Evolutionary conservation across 2,113 vertebrate species (phyloP).

Genomic region (Cygnus buccinator): DNA sequence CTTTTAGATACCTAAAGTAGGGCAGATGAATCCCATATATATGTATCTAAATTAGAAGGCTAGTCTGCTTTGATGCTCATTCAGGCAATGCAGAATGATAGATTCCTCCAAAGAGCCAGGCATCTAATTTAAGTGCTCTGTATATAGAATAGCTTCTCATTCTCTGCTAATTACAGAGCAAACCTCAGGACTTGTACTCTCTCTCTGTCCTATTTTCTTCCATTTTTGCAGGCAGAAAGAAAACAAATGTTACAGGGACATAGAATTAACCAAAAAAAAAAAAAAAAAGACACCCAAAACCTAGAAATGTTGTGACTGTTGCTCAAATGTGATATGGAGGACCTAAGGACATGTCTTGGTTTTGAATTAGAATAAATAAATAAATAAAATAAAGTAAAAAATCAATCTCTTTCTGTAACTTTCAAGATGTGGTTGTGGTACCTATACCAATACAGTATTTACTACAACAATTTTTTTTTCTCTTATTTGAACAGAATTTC

Average conservation of each 20-base stretch:
- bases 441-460: not conserved
- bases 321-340: not conserved
- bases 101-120: slow-evolving; percentile 15
- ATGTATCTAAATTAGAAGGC: slow-evolving; percentile 17
- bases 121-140: slow-evolving; percentile 10
- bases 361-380: not conserved
- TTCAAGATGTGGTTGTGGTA: not conserved
- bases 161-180: slow-evolving; percentile 33
- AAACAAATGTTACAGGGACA: not conserved
- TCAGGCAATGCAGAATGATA: not conserved
- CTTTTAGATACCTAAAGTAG: slow-evolving; percentile 24
- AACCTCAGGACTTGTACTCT: slow-evolving; percentile 14
- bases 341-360: not conserved
- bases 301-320: not conserved
- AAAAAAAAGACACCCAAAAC: not conserved
- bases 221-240: not conserved
- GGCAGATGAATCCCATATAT: slow-evolving; percentile 35
- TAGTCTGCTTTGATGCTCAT: slow-evolving; percentile 5
- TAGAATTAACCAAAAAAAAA: not conserved
- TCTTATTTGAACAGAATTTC: not conserved
- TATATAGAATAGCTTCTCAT: slow-evolving; percentile 11
- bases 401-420: not conserved
- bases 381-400: not conserved
- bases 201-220: slow-evolving; percentile 2
- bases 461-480: not conserved